Conservation (phyloP, 1,140 invertebrate species). For the Diachasmimorpha longicaudata region DNA sequence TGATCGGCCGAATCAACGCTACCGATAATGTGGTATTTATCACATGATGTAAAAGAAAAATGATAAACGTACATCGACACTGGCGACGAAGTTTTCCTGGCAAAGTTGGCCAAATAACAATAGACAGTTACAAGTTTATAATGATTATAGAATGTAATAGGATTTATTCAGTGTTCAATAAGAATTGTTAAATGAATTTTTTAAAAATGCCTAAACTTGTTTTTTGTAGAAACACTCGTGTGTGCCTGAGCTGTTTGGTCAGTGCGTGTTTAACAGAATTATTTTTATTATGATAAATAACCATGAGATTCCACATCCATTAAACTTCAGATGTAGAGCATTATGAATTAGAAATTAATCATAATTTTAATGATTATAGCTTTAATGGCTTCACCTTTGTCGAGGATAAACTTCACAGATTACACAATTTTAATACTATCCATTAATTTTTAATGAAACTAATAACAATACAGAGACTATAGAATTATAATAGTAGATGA, state of each 20-base stretch:
- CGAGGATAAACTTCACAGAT: not conserved
- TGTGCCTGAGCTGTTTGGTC: constrained; percentile 11
- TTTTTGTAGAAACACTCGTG: not conserved
- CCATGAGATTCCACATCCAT: not conserved
- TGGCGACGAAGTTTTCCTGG: constrained; percentile 20
- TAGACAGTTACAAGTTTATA: constrained; percentile 2
- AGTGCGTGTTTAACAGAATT: not conserved
- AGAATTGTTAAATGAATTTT: constrained; percentile 11
- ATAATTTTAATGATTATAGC: not conserved
- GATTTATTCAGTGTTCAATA: constrained; percentile 28
- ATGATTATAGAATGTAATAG: constrained; percentile 3
- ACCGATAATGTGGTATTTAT: not conserved
- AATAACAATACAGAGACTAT: too few relatives aligned
- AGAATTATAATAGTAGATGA: too few relatives aligned
- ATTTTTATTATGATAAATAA: constrained; percentile 7
- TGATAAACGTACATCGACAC: constrained; percentile 23
- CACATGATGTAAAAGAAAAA: not conserved
- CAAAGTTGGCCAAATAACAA: constrained; percentile 13
- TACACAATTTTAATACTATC: not conserved
- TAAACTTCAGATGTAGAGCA: not conserved
- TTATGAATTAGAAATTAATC: not conserved
- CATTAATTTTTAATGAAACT: not conserved
- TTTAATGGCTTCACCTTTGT: not conserved
- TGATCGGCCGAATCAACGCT: not conserved
- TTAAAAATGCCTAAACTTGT: constrained; percentile 21